A percentile compares a stretch with the other conserved stretches of the same genome.
Conservation (phyloP, 2,888 invertebrate species). For the Chloroclystis v-ata region DNA sequence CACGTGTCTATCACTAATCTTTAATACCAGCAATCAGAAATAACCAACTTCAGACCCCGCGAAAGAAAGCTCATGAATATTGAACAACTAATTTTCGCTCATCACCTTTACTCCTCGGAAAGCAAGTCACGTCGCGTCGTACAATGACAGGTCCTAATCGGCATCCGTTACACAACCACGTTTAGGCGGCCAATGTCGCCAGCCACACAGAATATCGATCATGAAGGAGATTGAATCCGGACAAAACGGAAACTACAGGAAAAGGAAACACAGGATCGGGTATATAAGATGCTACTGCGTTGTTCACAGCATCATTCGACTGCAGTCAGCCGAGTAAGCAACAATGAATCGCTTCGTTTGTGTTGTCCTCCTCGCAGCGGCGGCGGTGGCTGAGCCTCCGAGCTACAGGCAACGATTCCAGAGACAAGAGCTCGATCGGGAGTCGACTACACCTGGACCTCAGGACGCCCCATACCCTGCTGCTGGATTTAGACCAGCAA, state of each 20-base stretch:
- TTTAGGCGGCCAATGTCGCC: slow-evolving; percentile 70
- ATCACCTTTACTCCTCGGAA: slow-evolving; percentile 37
- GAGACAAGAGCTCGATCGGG: slow-evolving; percentile 49
- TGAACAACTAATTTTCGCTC: slow-evolving; percentile 52
- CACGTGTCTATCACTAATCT: slow-evolving; percentile 13
- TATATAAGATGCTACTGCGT: slow-evolving; percentile 53
- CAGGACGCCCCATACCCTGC: slow-evolving; percentile 59
- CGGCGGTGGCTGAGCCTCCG: slow-evolving; percentile 59
- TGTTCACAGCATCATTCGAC: slow-evolving; percentile 63
- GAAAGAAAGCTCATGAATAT: slow-evolving; percentile 59
- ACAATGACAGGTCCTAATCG: slow-evolving; percentile 73
- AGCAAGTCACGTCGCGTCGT: slow-evolving; percentile 53
- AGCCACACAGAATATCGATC: slow-evolving; percentile 68
- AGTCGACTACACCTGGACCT: slow-evolving; percentile 34
- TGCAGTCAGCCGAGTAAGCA: slow-evolving; percentile 47
- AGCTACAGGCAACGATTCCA: slow-evolving; percentile 49
- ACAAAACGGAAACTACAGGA: slow-evolving; percentile 54
- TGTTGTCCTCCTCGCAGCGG: slow-evolving; percentile 52
- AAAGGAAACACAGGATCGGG: slow-evolving; percentile 38
- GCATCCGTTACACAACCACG: slow-evolving; percentile 61
- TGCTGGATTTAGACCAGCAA: slow-evolving; percentile 57
- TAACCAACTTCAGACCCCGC: slow-evolving; percentile 14
- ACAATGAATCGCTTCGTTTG: slow-evolving; percentile 61
- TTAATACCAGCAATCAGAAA: slow-evolving; percentile 22
- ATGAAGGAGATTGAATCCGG: slow-evolving; percentile 54